Evolutionary conservation across 92 coral and sea anemone species (phyloP).

Genomic region (Hydrozoanthus gracilis): DNA sequence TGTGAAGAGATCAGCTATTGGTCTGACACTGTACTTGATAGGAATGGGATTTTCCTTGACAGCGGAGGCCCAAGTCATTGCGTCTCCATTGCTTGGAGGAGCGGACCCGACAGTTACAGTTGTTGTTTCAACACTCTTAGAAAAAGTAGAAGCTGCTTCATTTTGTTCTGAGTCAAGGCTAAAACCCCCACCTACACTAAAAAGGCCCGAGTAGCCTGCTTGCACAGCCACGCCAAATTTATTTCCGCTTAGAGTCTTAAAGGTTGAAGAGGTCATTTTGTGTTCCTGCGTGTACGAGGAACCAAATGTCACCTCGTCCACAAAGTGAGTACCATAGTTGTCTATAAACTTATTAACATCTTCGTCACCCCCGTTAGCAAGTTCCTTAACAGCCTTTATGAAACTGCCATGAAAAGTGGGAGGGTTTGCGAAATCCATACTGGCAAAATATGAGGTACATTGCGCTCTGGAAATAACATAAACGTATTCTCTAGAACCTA

Average conservation of each 20-base stretch:
- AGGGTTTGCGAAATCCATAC: neutral
- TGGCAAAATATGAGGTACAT: neutral
- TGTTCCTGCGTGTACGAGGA: constrained; percentile 51
- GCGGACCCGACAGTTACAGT: constrained; percentile 67
- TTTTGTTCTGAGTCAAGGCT: constrained; percentile 58
- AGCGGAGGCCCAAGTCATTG: constrained; percentile 64
- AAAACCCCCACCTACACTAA: constrained; percentile 67
- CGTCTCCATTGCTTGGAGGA: constrained; percentile 70
- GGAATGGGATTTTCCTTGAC: constrained; percentile 64
- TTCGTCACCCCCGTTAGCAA: neutral
- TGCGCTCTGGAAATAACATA: neutral
- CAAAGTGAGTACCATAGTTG: constrained; percentile 61
- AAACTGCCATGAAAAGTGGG: neutral
- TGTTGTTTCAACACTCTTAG: constrained; percentile 56
- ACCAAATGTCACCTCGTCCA: constrained; percentile 28
- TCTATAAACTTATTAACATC: neutral
- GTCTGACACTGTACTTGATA: constrained; percentile 51
- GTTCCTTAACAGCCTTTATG: neutral
- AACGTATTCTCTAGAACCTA: constrained; percentile 16
- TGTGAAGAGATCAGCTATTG: constrained; percentile 53
- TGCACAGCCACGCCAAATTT: constrained; percentile 54
- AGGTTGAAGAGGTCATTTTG: neutral
- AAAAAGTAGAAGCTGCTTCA: constrained; percentile 64
- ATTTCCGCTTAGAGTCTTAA: neutral
- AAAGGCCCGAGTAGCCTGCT: constrained; percentile 67